Evolutionary conservation across 2,113 vertebrate genomes (phyloP).

Genomic region (Hippopotamus amphibius): DNA sequence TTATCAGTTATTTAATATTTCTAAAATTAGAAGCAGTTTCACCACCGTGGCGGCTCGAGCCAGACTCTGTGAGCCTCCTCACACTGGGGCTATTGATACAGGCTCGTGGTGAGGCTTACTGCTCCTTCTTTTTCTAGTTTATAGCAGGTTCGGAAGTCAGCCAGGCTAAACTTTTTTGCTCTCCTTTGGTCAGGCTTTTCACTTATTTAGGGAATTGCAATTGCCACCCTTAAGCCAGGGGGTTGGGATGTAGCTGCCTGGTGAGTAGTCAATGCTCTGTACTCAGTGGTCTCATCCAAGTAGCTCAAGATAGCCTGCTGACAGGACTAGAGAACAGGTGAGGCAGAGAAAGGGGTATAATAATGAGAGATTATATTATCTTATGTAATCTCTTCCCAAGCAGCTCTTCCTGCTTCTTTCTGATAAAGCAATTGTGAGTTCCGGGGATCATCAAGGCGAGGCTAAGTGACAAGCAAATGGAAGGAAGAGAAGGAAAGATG

Average conservation of each 20-base stretch:
- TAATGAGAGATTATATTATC: no score
- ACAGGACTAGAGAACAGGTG: background rate
- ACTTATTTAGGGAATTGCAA: background rate
- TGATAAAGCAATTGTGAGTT: background rate
- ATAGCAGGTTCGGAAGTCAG: background rate
- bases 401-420: background rate
- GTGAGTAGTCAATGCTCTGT: background rate
- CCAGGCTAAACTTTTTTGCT: conserved; percentile 46
- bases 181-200: background rate
- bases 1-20: conserved; percentile 81
- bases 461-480: background rate
- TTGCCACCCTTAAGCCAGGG: background rate
- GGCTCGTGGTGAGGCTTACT: background rate
- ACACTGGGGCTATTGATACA: conserved; percentile 57
- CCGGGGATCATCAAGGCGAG: background rate
- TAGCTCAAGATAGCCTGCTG: background rate
- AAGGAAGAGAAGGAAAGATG: background rate
- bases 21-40: conserved; percentile 81
- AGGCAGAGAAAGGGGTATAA: background rate
- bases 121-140: conserved; percentile 53
- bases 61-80: conserved; percentile 55
- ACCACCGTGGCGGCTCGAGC: conserved; percentile 36
- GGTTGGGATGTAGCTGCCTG: background rate
- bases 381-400: background rate
- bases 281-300: background rate